phyloP scores from a whole-genome alignment of 1,140 invertebrate genomes.

The Apolygus lucorum region DNA sequence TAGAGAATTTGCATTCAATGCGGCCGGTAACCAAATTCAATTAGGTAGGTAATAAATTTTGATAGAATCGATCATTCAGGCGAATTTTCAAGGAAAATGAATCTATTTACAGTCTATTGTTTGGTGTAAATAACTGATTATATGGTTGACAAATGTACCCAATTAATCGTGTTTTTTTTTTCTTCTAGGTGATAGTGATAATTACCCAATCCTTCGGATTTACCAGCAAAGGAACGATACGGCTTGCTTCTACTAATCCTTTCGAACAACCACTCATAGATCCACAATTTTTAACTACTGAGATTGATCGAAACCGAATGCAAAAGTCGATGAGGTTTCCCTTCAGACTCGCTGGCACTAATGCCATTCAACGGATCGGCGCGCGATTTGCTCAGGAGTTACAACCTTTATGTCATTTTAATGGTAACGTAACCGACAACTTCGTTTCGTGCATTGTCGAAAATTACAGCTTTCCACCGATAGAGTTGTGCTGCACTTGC shows the following conservation, averaged over 20 bases:
- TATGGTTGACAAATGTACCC: too few relatives aligned
- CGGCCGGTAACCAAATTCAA: too few relatives aligned
- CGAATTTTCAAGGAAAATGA: too few relatives aligned
- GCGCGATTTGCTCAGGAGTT: background rate
- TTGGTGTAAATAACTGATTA: too few relatives aligned
- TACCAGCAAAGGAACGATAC: constrained; percentile 57
- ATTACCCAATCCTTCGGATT: too few relatives aligned
- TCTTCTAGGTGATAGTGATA: too few relatives aligned
- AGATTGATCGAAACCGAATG: constrained; percentile 43
- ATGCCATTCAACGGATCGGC: constrained; percentile 45
- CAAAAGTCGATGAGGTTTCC: constrained; percentile 30
- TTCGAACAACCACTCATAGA: constrained; percentile 54
- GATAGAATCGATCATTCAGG: too few relatives aligned
- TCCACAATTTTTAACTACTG: constrained; percentile 51
- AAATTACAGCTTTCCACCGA: constrained; percentile 48
- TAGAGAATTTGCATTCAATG: too few relatives aligned
- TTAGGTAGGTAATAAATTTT: too few relatives aligned
- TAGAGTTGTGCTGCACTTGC: constrained; percentile 67
- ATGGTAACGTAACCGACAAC: background rate
- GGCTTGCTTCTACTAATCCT: constrained; percentile 47
- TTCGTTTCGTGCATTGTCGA: constrained; percentile 39
- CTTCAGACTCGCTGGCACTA: background rate
- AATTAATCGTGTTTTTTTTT: too few relatives aligned
- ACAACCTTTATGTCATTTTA: background rate
- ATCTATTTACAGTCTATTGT: too few relatives aligned